A percentile compares a stretch with the other conserved stretches of the same genome.
Evolutionary conservation across 2,797 vertebrate species (phyloP).

Genomic region (Chaunax sp.): DNA sequence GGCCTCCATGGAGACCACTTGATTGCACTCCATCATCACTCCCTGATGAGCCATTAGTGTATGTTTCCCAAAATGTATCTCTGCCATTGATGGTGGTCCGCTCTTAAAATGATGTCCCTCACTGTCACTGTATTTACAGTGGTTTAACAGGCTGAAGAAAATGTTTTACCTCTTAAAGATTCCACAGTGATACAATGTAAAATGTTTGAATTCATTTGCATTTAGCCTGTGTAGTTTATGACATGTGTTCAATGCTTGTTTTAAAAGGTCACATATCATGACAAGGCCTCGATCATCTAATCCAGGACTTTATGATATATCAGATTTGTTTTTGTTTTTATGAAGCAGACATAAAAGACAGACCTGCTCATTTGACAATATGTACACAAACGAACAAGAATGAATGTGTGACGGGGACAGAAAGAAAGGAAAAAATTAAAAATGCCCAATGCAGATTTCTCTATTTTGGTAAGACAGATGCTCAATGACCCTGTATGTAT

Average conservation of each 20-base stretch:
- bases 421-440: neutral
- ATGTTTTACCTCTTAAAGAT: neutral
- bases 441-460: constrained; percentile 5
- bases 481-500: constrained; percentile 28
- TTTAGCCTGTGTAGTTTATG: neutral
- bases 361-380: neutral
- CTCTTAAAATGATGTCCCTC: neutral
- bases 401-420: constrained; percentile 14
- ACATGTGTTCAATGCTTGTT: constrained; percentile 6
- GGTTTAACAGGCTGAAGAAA: neutral
- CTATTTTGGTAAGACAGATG: constrained; percentile 48
- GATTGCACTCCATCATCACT: constrained; percentile 29
- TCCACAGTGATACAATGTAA: no score
- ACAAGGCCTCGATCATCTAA: neutral
- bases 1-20: constrained; percentile 42
- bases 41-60: constrained; percentile 7
- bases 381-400: constrained; percentile 11
- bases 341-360: no score
- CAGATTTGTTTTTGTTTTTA: constrained; percentile 2
- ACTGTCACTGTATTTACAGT: neutral
- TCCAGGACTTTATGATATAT: neutral
- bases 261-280: neutral
- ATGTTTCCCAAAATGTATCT: constrained; percentile 16
- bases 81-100: constrained; percentile 24
- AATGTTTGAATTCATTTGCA: neutral